Base-by-base conservation (phyloP, 1,140 invertebrate genomes). In the Druon quercuslanigerum region DNA sequence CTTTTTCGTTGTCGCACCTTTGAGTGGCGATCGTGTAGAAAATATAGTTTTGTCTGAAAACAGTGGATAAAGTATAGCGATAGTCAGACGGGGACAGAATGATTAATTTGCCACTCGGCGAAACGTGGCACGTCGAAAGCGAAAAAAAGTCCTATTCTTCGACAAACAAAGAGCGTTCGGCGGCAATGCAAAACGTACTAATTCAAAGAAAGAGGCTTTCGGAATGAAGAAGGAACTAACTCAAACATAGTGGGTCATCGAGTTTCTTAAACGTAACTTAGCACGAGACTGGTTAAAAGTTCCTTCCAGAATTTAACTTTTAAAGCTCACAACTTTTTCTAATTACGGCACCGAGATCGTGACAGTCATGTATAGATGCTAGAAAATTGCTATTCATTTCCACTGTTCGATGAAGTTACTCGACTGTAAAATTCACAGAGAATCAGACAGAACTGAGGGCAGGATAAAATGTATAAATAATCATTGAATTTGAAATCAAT, bases 241-340 rank as follows among this genome's bases (percentile, higher is more conserved):
- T 80, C 25, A 74, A 81, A 75, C 72, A 51, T 66, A 66, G 60
- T 66, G 14, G 33, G 60, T 66, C 60, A 66, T 66, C 16, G 79
- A 86, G 77, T 84, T 84, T 66, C 81, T 82, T 80, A 83, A 86
- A 80, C 81, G 78, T 82, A 84, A 84, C 79, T 85, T 83, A 81
- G 74, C 72, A 72, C 72, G 52, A 17, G 57, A 75, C 66, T 81
- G 74, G 78, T 83, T 79, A 78, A 71, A 73, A 72, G 60, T 78
- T 80, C 74, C 75, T 75, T 54, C 20, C 76, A 79, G 79, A 80
- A 84, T 86, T 84, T 78, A 84, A 86, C 71, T 84, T 86, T 84
- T 79, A 82, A 80, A 84, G 79, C 80, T 66, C 81, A 80, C 80
- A 86, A 86, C 79, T 86, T 83, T 77, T 71, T 83, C 80, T 86